Evolutionary conservation across 2,888 invertebrate genomes (phyloP).

Genomic region (Platycnemis pennipes): DNA sequence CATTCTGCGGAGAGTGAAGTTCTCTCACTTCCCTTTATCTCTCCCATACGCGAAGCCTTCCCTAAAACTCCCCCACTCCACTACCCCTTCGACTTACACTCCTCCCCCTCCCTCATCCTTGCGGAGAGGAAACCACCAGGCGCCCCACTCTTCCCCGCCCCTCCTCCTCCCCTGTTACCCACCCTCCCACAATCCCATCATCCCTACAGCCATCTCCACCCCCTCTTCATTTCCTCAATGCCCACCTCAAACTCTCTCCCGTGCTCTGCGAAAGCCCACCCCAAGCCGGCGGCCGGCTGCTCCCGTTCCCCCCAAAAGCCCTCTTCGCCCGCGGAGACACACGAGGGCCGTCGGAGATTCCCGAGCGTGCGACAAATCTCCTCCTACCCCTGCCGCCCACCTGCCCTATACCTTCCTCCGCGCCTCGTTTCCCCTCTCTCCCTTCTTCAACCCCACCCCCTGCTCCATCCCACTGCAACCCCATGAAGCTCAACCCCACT

Average conservation of each 20-base stretch:
- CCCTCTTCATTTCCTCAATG: neutral
- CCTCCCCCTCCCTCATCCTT: neutral
- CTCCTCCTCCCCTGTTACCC: neutral
- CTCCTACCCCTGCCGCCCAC: neutral
- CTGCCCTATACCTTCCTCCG: neutral
- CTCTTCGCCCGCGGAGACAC: neutral
- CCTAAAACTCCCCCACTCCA: neutral
- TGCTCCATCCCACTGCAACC: neutral
- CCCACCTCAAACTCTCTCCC: neutral
- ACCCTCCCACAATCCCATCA: neutral
- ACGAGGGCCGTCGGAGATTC: slow-evolving; percentile 24
- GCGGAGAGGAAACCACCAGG: slow-evolving; percentile 22
- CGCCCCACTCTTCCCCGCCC: neutral
- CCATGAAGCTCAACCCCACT: no score
- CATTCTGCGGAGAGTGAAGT: slow-evolving; percentile 44
- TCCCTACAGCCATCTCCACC: neutral
- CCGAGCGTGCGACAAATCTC: slow-evolving; percentile 22
- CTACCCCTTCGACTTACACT: neutral
- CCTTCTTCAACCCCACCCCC: neutral
- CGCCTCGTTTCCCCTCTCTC: neutral
- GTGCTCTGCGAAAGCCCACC: neutral
- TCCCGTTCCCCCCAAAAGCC: neutral
- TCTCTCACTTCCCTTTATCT: slow-evolving; percentile 42
- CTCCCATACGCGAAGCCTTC: no score
- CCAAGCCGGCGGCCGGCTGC: neutral